These are phyloP conservation scores for Cotesia congregata DNA, from an alignment of 2,888 invertebrate species.

Conservation along the genomic window DNA sequence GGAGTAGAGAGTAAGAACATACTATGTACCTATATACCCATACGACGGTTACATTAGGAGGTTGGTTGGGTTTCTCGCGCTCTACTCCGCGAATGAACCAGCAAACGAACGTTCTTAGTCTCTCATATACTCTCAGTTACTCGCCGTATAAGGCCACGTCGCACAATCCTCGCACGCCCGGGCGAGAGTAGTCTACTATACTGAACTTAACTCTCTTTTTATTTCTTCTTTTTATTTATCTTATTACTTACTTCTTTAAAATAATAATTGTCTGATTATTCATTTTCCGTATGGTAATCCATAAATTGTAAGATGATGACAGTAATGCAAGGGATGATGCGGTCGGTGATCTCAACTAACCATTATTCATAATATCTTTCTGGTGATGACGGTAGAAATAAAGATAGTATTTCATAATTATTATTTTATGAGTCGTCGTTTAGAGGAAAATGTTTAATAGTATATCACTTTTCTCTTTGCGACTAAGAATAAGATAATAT, in stretches of 20 bases:
- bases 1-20: conserved; percentile 17
- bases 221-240: neutral
- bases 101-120: neutral
- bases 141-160: conserved; percentile 52
- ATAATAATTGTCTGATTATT: neutral
- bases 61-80: conserved; percentile 48
- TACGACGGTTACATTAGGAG: no score
- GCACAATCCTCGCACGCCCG: conserved; percentile 39
- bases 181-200: conserved; percentile 5
- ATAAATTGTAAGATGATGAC: neutral
- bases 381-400: neutral
- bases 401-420: neutral
- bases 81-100: neutral
- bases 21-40: no score
- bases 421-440: neutral
- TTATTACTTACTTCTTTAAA: neutral
- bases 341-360: conserved; percentile 9
- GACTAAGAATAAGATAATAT: neutral
- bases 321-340: neutral
- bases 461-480: neutral
- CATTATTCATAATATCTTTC: conserved; percentile 30
- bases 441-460: neutral
- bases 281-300: neutral
- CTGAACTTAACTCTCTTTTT: conserved; percentile 6
- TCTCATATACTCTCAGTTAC: conserved; percentile 16